A percentile compares a stretch with the other conserved stretches of the same genome.
Conservation (phyloP, 1,140 invertebrate species). For the Homarus americanus region DNA sequence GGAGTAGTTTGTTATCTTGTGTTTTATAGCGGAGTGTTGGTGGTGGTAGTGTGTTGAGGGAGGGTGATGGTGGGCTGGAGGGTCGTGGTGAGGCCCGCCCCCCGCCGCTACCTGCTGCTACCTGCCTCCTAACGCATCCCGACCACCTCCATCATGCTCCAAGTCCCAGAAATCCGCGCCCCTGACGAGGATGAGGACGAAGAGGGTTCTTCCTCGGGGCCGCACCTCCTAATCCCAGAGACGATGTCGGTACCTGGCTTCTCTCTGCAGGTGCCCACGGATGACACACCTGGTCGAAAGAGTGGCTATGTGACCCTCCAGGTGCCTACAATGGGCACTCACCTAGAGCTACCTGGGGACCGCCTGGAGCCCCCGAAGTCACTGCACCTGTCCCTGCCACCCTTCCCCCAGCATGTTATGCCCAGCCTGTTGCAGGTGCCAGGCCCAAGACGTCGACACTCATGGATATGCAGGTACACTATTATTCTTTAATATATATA, state of each 20-base stretch:
- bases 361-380: slow-evolving; percentile 54
- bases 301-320: slow-evolving; percentile 47
- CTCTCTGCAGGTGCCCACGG: slow-evolving; percentile 33
- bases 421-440: slow-evolving; percentile 55
- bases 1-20: not conserved
- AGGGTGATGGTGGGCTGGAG: slow-evolving; percentile 38
- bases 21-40: not conserved
- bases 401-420: slow-evolving; percentile 35
- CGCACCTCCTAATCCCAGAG: not conserved
- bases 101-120: slow-evolving; percentile 18
- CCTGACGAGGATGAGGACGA: slow-evolving; percentile 57
- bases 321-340: slow-evolving; percentile 38
- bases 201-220: not conserved
- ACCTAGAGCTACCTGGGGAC: not conserved
- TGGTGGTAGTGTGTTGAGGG: not conserved
- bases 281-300: slow-evolving; percentile 16
- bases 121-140: slow-evolving; percentile 20
- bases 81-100: not conserved
- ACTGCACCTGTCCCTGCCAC: slow-evolving; percentile 59
- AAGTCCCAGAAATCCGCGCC: slow-evolving; percentile 52
- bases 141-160: slow-evolving; percentile 27
- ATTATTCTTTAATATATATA: not conserved
- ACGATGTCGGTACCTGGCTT: slow-evolving; percentile 29
- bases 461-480: slow-evolving; percentile 59
- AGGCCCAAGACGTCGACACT: slow-evolving; percentile 30